These are phyloP conservation scores for Sycophila texana DNA, from an alignment of 2,888 invertebrate species.

Conservation along the genomic window DNA sequence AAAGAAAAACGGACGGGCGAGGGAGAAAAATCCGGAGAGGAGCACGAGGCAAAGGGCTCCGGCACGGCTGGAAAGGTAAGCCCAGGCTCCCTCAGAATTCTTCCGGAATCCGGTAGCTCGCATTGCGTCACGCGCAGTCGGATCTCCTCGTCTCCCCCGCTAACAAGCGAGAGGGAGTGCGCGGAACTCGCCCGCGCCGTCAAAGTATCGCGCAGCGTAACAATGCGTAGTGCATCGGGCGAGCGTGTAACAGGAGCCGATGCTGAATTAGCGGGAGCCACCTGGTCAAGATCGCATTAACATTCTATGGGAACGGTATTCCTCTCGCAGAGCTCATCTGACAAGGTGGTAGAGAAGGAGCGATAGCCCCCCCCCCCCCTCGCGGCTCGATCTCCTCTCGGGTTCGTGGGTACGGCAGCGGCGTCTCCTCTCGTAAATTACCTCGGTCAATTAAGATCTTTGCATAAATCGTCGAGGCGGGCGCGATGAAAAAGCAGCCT, in stretches of 20 bases:
- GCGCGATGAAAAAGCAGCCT: constrained; percentile 15
- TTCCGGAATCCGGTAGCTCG: constrained; percentile 46
- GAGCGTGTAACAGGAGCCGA: constrained; percentile 50
- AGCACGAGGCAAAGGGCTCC: neutral
- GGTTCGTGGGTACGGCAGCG: neutral
- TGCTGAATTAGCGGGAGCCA: constrained; percentile 51
- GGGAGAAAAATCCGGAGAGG: neutral
- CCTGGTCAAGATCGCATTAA: constrained; percentile 71
- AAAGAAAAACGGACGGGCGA: neutral
- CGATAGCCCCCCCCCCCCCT: constrained; percentile 36
- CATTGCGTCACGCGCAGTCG: constrained; percentile 3
- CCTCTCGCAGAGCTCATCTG: constrained; percentile 62
- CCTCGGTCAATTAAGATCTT: constrained; percentile 59
- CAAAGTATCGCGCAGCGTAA: constrained; percentile 45
- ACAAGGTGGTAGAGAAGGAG: constrained; percentile 42
- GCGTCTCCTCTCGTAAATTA: constrained; percentile 56
- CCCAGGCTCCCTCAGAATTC: constrained; percentile 38
- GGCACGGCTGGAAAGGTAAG: neutral
- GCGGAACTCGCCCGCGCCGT: constrained; percentile 25
- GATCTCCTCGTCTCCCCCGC: neutral
- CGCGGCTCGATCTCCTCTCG: neutral
- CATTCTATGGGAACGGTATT: constrained; percentile 75
- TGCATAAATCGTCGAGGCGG: constrained; percentile 42
- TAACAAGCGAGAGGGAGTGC: constrained; percentile 38
- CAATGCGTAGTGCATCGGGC: constrained; percentile 38